Base-by-base conservation (phyloP, 2,888 invertebrate genomes). In the Dolomedes plantarius region DNA sequence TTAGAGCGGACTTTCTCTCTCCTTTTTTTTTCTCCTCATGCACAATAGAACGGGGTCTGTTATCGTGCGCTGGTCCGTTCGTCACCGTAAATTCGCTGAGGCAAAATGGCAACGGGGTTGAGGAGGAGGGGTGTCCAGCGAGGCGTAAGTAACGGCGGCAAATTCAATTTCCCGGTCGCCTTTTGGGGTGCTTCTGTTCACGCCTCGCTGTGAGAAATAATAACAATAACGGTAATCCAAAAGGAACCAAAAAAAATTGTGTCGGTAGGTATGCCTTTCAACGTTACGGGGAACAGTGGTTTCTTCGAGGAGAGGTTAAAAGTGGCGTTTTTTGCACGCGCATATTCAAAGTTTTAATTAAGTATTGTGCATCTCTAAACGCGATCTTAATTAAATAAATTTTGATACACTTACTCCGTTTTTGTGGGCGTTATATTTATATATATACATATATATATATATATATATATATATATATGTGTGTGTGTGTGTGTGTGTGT, bases 121-220 rank as follows among this genome's bases (percentile, higher is more conserved):
- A n/a, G n/a, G n/a, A 77, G 64, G 71, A 31, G 68, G 41, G 83
- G 83, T 85, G 67, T n/a, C 50, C 77, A 41, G n/a, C 73, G 19
- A 71, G 65, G 83, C 83, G 83, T 85, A 78, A 77, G 76, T 85
- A 85, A 85, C 71, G 83, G 77, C 77, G 73, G 77, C 83, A 77
- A 85, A 85, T 85, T 85, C 83, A 85, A 85, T 85, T 85, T 82
- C 32, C 64, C 71, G 65, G 62, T 32, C 68, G 67, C 67, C 79
- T 83, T 85, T 85, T 73, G 62, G 19, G 41, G 31, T 69, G 75
- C 76, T 72, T 72, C 62, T 77, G 77, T 78, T 85, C 77, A 85
- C 83, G 83, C 83, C 77, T 64, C 71, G 65, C 65, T 72, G 65
- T 78, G 83, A 65, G 77, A 85, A 85, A 67, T 85, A 85, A 77